Conservation (phyloP, 2,888 invertebrate species). For the Drosophila birchii region DNA sequence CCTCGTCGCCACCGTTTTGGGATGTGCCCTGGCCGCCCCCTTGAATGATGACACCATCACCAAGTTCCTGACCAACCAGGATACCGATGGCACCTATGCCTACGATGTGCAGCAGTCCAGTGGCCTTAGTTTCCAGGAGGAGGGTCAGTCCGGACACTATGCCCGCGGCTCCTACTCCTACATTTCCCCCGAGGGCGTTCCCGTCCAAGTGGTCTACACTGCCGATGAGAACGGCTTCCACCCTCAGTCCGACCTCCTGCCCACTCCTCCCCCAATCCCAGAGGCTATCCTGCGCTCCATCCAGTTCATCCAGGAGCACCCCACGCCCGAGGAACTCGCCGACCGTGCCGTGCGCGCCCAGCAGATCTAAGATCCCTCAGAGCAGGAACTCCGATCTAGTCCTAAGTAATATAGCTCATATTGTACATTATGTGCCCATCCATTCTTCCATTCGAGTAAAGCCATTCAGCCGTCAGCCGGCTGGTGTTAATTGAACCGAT, state of each 20-base stretch:
- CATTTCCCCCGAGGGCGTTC: conserved; percentile 79
- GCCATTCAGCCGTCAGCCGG: conserved; percentile 17
- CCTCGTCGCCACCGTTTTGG: conserved; percentile 51
- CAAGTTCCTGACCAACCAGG: conserved; percentile 47
- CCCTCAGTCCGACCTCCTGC: conserved; percentile 77
- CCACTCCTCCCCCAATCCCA: conserved; percentile 82
- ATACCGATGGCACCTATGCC: conserved; percentile 84
- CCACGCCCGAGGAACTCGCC: conserved; percentile 77
- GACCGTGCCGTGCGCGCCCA: conserved; percentile 68
- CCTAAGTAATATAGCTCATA: conserved; percentile 22
- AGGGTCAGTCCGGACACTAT: conserved; percentile 85
- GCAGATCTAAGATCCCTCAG: conserved; percentile 51
- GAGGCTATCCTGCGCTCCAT: conserved; percentile 70
- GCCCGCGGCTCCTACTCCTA: conserved; percentile 79
- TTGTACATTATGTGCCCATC: conserved; percentile 16
- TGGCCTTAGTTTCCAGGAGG: conserved; percentile 86
- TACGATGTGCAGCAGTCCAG: conserved; percentile 86
- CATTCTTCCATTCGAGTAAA: conserved; percentile 49
- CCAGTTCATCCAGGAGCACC: conserved; percentile 74
- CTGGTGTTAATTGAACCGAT: conserved; percentile 54
- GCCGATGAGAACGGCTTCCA: conserved; percentile 82
- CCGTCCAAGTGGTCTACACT: conserved; percentile 67
- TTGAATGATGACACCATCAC: conserved; percentile 37
- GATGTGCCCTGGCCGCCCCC: conserved; percentile 50
- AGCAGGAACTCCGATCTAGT: conserved; percentile 9